Conservation (phyloP, 2,113 vertebrate genomes). For the Syrmaticus mikado region DNA sequence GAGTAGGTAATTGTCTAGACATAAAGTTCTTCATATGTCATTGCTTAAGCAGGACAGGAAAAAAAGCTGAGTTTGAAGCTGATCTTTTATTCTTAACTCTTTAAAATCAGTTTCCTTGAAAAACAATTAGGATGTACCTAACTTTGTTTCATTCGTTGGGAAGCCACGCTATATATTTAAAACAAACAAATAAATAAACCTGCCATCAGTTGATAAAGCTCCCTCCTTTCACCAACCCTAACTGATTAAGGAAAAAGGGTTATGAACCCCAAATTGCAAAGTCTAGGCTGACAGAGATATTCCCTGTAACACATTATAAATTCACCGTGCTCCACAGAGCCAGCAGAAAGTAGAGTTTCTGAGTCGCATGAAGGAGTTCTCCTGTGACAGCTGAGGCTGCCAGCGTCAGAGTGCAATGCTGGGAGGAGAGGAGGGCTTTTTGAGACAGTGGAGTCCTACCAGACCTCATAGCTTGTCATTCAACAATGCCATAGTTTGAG, state of each 20-base stretch:
- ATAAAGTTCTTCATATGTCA: slow-evolving; percentile 47
- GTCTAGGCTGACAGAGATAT: neutral
- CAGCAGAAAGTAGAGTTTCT: neutral
- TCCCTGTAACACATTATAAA: neutral
- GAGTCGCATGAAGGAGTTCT: neutral
- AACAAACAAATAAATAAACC: neutral
- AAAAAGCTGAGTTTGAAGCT: neutral
- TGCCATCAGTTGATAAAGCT: neutral
- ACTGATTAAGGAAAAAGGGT: neutral
- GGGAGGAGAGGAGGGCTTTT: neutral
- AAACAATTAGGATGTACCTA: neutral
- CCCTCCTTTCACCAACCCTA: neutral
- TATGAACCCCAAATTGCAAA: neutral
- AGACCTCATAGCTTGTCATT: neutral
- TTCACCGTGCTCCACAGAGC: neutral
- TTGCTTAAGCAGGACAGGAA: slow-evolving; percentile 20
- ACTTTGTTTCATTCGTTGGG: neutral
- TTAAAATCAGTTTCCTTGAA: neutral
- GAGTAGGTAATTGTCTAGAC: slow-evolving; percentile 7
- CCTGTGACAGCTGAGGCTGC: neutral
- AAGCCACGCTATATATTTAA: neutral
- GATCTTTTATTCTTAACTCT: neutral
- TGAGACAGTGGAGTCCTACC: neutral
- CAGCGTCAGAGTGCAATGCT: neutral
- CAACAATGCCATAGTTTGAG: neutral